Evolutionary conservation across 2,888 invertebrate species (phyloP).

Genomic region (Meteorus colon): DNA sequence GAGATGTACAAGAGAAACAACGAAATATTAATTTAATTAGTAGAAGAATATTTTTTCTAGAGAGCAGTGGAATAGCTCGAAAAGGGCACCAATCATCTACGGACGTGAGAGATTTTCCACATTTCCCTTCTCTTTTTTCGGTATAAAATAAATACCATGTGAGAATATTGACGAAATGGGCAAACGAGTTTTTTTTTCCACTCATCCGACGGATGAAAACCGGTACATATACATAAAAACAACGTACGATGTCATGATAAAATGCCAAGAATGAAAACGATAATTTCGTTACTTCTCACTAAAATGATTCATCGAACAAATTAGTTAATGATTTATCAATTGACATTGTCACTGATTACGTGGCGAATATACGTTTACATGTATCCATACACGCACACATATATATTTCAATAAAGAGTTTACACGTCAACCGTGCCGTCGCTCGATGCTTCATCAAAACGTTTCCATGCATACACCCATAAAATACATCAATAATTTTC

Average conservation of each 20-base stretch:
- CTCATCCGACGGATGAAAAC: not conserved
- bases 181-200: slow-evolving; percentile 7
- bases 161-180: not conserved
- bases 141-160: not conserved
- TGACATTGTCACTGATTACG: slow-evolving; percentile 1
- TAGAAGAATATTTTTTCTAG: too few species aligned
- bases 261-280: not conserved
- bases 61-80: too few species aligned
- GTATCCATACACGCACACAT: not conserved
- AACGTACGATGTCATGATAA: not conserved
- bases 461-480: not conserved
- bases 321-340: not conserved
- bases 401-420: not conserved
- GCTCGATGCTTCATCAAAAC: slow-evolving; percentile 8
- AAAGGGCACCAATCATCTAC: not conserved
- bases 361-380: not conserved
- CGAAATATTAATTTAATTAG: not conserved
- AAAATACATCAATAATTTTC: not conserved
- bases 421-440: not conserved
- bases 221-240: not conserved
- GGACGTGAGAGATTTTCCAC: not conserved
- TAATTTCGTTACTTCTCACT: not conserved
- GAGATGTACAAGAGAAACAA: not conserved
- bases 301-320: not conserved
- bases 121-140: not conserved